Evolutionary conservation across 2,888 invertebrate genomes (phyloP).

Genomic region (Drosophila antonietae): DNA sequence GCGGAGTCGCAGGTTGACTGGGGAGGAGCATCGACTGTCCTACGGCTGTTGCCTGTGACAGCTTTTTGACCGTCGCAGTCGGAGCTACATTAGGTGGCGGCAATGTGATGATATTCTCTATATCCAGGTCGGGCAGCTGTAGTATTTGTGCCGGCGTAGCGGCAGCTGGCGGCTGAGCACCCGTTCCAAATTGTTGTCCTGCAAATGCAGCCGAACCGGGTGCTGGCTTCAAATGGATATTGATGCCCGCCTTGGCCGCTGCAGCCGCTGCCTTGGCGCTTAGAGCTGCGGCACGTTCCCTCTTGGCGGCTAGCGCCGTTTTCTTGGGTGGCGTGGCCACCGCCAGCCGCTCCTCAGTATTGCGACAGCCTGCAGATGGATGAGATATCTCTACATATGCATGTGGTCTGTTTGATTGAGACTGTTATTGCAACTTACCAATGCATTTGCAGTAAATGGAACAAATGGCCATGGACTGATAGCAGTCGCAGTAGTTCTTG

Average conservation of each 20-base stretch:
- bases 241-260: constrained; percentile 50
- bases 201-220: constrained; percentile 16
- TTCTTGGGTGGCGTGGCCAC: constrained; percentile 33
- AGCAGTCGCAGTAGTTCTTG: constrained; percentile 72
- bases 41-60: not conserved
- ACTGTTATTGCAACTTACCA: constrained; percentile 47
- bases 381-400: not conserved
- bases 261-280: constrained; percentile 65
- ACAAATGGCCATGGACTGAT: constrained; percentile 67
- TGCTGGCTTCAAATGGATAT: constrained; percentile 30
- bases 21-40: not conserved
- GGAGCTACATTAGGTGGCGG: constrained; percentile 27
- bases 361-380: constrained; percentile 53
- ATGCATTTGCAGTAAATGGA: constrained; percentile 60
- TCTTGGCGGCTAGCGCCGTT: constrained; percentile 28
- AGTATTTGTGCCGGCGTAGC: constrained; percentile 10
- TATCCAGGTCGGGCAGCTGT: constrained; percentile 30
- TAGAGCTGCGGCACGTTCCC: constrained; percentile 51
- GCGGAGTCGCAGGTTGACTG: not conserved
- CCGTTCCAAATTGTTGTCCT: constrained; percentile 1
- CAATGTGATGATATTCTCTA: constrained; percentile 30
- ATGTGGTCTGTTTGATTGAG: not conserved
- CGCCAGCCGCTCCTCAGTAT: constrained; percentile 51
- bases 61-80: constrained; percentile 10
- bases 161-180: not conserved